phyloP scores from a whole-genome alignment of 2,888 invertebrate species.

The Troides aeacus region DNA sequence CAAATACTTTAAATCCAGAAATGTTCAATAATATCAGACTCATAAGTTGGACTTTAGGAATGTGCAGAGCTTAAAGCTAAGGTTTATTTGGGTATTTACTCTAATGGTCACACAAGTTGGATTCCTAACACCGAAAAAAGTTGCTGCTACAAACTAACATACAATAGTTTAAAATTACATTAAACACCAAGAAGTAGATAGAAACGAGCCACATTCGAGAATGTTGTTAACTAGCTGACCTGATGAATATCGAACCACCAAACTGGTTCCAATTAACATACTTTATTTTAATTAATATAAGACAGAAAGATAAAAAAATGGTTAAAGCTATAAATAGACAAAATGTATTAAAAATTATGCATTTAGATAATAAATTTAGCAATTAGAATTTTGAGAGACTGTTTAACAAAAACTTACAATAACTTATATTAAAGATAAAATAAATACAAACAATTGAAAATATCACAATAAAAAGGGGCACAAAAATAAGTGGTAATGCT shows the following conservation, averaged over 20 bases:
- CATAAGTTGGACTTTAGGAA: constrained; percentile 65
- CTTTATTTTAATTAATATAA: constrained; percentile 23
- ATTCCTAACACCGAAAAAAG: constrained; percentile 51
- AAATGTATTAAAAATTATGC: background rate
- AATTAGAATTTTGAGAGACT: background rate
- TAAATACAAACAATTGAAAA: constrained; percentile 32
- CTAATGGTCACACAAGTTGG: constrained; percentile 53
- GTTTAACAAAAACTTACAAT: background rate
- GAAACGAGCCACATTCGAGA: constrained; percentile 71
- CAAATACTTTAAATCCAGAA: constrained; percentile 72
- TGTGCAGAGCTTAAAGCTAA: constrained; percentile 75
- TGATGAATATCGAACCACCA: constrained; percentile 65
- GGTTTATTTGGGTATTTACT: constrained; percentile 60
- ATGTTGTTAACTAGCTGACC: constrained; percentile 70
- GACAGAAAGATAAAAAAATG: constrained; percentile 33
- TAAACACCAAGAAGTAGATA: constrained; percentile 60
- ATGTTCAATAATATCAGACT: constrained; percentile 73
- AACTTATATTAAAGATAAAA: constrained; percentile 33
- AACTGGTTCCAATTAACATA: constrained; percentile 28
- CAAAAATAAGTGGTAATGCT: constrained; percentile 25
- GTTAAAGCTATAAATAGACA: constrained; percentile 30
- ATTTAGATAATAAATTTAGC: background rate
- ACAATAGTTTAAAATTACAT: constrained; percentile 56
- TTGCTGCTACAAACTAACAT: constrained; percentile 53
- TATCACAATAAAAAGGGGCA: constrained; percentile 32